phyloP scores from a whole-genome alignment of 2,797 vertebrate species.

The Peromyscus nudipes region DNA sequence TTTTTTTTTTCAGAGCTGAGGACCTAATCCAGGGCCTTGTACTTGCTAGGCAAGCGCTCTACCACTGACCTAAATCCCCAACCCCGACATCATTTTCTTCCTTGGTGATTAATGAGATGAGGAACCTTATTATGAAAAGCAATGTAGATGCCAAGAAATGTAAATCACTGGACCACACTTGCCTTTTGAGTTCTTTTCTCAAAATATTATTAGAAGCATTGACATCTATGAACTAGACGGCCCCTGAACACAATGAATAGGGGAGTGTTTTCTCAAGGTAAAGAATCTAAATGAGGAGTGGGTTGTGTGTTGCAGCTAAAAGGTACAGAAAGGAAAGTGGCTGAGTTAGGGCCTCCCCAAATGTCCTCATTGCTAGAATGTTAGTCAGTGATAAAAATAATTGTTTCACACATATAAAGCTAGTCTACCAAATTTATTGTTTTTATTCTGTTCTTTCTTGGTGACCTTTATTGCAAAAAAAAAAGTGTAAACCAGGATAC shows the following conservation, averaged over 20 bases:
- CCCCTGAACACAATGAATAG: neutral
- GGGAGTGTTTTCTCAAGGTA: neutral
- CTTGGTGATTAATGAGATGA: neutral
- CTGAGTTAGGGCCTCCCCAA: neutral
- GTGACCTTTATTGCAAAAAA: slow-evolving; percentile 8
- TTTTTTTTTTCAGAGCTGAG: too few species aligned
- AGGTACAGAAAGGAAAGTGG: neutral
- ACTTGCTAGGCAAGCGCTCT: too few species aligned
- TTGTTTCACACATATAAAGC: neutral
- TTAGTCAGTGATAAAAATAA: neutral
- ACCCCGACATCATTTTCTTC: neutral
- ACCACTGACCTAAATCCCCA: too few species aligned
- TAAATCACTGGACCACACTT: neutral
- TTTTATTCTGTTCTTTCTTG: slow-evolving; percentile 56
- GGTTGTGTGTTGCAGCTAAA: neutral
- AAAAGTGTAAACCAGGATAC: neutral
- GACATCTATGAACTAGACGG: neutral
- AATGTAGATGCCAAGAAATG: neutral
- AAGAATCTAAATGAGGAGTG: neutral
- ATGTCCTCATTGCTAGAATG: neutral
- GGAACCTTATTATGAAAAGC: neutral
- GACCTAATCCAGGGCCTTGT: too few species aligned
- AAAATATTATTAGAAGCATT: neutral
- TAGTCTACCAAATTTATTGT: slow-evolving; percentile 1
- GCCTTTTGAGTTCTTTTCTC: neutral